Evolutionary conservation across 1,140 invertebrate genomes (phyloP).

Genomic region (Myzus persicae): DNA sequence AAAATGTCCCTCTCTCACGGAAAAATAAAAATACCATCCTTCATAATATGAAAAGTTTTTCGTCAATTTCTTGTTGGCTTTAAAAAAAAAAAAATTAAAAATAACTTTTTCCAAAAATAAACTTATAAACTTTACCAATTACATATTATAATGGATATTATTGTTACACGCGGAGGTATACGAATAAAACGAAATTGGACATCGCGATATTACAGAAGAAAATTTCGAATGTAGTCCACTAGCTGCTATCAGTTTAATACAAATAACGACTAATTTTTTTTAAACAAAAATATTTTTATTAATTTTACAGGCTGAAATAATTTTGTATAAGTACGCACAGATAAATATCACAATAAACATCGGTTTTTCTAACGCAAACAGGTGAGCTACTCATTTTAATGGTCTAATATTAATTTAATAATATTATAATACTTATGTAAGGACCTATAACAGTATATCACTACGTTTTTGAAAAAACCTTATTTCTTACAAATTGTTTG

Average conservation of each 20-base stretch:
- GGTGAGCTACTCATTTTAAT: no score
- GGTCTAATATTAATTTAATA: no score
- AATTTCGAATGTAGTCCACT: background rate
- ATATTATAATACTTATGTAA: no score
- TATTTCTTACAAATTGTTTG: no score
- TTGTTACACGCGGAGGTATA: background rate
- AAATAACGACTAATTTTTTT: background rate
- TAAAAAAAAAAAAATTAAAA: background rate
- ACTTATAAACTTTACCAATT: slow-evolving; percentile 43
- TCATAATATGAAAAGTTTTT: slow-evolving; percentile 17
- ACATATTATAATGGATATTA: background rate
- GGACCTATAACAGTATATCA: no score
- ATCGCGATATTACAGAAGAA: background rate
- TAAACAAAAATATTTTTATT: no score
- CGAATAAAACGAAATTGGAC: background rate
- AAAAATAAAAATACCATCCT: background rate
- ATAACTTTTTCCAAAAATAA: background rate
- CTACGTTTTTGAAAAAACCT: no score
- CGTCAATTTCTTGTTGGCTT: background rate
- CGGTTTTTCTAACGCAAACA: no score
- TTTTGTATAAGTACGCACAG: no score
- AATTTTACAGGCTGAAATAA: no score
- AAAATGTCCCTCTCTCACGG: background rate
- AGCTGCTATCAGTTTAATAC: background rate
- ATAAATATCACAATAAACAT: no score